These are phyloP conservation scores for Leucoptera coffeella DNA, from an alignment of 2,888 invertebrate species.

Conservation along the genomic window DNA sequence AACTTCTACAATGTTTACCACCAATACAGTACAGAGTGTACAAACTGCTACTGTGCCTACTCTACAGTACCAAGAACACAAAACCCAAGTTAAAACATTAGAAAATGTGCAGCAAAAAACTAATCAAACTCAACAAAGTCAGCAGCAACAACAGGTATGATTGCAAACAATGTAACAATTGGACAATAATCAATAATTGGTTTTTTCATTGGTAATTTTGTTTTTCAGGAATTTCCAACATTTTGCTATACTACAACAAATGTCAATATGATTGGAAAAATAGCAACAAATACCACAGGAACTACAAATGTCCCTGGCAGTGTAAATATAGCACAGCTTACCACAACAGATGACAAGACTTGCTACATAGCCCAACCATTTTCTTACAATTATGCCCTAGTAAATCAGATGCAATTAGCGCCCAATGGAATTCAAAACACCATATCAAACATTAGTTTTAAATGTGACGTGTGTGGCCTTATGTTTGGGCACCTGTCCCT, in stretches of 20 bases:
- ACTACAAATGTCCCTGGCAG: slow-evolving; percentile 40
- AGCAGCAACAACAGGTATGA: slow-evolving; percentile 16
- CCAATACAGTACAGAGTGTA: slow-evolving; percentile 53
- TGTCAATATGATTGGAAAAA: slow-evolving; percentile 63
- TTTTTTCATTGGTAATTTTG: slow-evolving; percentile 8
- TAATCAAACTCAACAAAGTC: slow-evolving; percentile 33
- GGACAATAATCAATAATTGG: background rate
- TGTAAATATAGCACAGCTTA: slow-evolving; percentile 65
- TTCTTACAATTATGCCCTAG: slow-evolving; percentile 75
- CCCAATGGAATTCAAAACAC: slow-evolving; percentile 63
- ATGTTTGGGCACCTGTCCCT: slow-evolving; percentile 79
- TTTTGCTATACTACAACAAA: slow-evolving; percentile 63
- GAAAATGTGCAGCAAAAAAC: slow-evolving; percentile 58
- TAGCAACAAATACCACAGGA: slow-evolving; percentile 34
- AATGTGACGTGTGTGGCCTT: slow-evolving; percentile 81
- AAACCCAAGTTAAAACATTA: slow-evolving; percentile 54
- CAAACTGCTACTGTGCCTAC: slow-evolving; percentile 54
- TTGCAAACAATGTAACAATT: background rate
- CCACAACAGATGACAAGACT: slow-evolving; percentile 59
- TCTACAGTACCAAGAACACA: slow-evolving; percentile 65
- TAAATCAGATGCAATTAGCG: slow-evolving; percentile 80
- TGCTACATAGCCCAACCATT: slow-evolving; percentile 72
- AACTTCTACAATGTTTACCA: slow-evolving; percentile 50
- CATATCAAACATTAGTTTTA: slow-evolving; percentile 77
- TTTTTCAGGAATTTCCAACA: slow-evolving; percentile 57